A percentile compares a stretch with the other conserved stretches of the same genome.
phyloP scores from a whole-genome alignment of 1,140 invertebrate species.

The Hestina assimilis region DNA sequence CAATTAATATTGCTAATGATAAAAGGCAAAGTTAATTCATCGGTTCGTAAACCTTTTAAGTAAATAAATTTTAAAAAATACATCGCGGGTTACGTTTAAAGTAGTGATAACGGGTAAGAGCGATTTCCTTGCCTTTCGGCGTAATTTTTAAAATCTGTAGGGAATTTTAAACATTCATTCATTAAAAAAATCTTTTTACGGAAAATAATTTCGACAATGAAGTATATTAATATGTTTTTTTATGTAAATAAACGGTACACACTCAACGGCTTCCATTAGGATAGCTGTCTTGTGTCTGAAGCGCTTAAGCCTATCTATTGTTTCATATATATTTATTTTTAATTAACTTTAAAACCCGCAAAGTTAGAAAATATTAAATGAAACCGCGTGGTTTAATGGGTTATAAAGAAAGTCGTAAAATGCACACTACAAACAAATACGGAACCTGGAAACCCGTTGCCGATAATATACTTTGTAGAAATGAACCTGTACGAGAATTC shows the following conservation, averaged over 20 bases:
- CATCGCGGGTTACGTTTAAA: conserved; percentile 15
- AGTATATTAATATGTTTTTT: too few relatives aligned
- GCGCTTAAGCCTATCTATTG: too few relatives aligned
- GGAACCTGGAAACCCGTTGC: conserved; percentile 6
- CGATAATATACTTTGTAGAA: conserved; percentile 14
- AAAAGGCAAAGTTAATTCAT: conserved; percentile 18
- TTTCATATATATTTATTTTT: not conserved
- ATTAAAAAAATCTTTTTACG: not conserved
- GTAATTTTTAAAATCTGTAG: conserved; percentile 4
- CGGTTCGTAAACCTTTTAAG: conserved; percentile 25
- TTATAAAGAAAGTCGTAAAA: conserved; percentile 4
- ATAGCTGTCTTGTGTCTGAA: too few relatives aligned
- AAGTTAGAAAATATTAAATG: not conserved
- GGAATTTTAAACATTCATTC: not conserved
- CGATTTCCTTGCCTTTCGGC: not conserved
- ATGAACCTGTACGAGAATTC: conserved; percentile 13
- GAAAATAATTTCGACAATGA: not conserved
- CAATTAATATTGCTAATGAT: conserved; percentile 26
- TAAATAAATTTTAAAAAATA: conserved; percentile 15
- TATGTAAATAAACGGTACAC: too few relatives aligned
- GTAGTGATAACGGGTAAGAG: conserved; percentile 11
- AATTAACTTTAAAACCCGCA: not conserved
- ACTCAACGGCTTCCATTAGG: too few relatives aligned
- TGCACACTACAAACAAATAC: not conserved
- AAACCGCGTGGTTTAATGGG: not conserved